Conservation (phyloP, 2,113 vertebrate species). For the Micronycteris hirsuta region DNA sequence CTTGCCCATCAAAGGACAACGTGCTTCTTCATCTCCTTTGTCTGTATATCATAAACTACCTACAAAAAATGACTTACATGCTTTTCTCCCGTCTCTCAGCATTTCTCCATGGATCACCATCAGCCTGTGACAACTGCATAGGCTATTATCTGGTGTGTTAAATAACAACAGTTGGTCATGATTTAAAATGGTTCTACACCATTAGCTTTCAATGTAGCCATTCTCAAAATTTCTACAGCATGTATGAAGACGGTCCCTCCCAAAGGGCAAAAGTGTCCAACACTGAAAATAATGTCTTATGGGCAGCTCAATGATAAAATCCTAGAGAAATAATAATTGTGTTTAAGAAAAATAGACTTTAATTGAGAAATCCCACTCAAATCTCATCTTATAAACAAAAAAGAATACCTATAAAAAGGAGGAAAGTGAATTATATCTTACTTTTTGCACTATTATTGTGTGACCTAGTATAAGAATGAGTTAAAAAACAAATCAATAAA, state of each 20-base stretch:
- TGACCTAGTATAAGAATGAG: neutral
- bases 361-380: neutral
- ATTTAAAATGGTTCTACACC: neutral
- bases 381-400: neutral
- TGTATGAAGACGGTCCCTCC: neutral
- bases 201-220: neutral
- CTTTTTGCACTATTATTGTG: neutral
- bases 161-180: constrained; percentile 1
- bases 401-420: neutral
- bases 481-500: constrained; percentile 14
- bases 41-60: neutral
- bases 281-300: neutral
- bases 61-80: neutral
- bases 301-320: neutral
- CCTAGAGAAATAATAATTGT: neutral
- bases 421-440: neutral
- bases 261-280: neutral
- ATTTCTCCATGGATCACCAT: neutral
- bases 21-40: neutral
- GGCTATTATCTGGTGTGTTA: neutral
- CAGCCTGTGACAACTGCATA: neutral
- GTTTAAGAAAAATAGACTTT: neutral
- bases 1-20: neutral
- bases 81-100: neutral
- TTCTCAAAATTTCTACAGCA: neutral